A percentile compares a stretch with the other conserved stretches of the same genome.
phyloP scores from a whole-genome alignment of 1,140 invertebrate genomes.

The Trichonephila clavipes region DNA sequence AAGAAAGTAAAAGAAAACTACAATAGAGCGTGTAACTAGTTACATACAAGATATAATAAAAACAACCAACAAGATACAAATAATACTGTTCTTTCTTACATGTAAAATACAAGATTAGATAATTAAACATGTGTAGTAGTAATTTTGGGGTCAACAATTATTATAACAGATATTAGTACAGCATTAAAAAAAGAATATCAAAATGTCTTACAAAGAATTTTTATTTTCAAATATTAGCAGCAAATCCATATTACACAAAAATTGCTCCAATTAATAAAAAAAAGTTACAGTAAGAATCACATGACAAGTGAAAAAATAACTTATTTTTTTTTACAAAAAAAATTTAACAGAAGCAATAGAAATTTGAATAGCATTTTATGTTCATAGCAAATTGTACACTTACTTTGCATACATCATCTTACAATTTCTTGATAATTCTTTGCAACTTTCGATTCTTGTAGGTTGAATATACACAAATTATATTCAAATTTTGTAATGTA shows the following conservation, averaged over 20 bases:
- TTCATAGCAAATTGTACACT: background rate
- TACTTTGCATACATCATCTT: background rate
- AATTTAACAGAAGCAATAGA: background rate
- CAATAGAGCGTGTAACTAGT: too few species aligned
- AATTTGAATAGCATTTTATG: background rate
- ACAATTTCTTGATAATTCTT: background rate
- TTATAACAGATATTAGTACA: too few species aligned
- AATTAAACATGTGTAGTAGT: too few species aligned
- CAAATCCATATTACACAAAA: slow-evolving; percentile 68
- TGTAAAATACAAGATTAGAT: too few species aligned
- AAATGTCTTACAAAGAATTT: background rate
- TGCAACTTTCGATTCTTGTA: too few species aligned
- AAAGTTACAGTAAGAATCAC: too few species aligned
- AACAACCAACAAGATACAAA: too few species aligned
- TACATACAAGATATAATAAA: too few species aligned
- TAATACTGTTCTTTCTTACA: too few species aligned
- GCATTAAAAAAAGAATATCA: background rate
- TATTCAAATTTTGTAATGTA: background rate
- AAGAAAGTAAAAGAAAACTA: too few species aligned
- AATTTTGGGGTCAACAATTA: too few species aligned
- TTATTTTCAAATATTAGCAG: slow-evolving; percentile 63
- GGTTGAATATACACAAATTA: background rate
- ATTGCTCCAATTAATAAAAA: slow-evolving; percentile 8
- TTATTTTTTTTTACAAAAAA: background rate
- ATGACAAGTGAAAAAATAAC: slow-evolving; percentile 17